Base-by-base conservation (phyloP, 2,888 invertebrate species). In the Zonitis immaculata region DNA sequence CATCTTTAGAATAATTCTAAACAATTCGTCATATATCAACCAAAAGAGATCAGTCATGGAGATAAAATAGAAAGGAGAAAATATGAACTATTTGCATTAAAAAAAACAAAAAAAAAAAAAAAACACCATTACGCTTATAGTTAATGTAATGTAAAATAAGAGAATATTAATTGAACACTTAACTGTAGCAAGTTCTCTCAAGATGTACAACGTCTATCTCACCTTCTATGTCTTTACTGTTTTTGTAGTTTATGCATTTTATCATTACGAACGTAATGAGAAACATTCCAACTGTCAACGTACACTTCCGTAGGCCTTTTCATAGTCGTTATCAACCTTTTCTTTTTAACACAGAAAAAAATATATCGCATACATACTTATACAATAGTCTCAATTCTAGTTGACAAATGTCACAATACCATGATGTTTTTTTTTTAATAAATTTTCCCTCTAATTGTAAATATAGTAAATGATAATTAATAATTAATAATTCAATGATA, bases 81-180 rank as follows among this genome's bases (percentile, higher is more conserved):
- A 44, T 32, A 43, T 52, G 52, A 39, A 45, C 50, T 52, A 53
- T 58, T 57, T 50, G 56, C 52, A 27, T 20, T 44, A 47, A 18
- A 48, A 54, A 46, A n/a, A n/a, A n/a, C n/a, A n/a, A n/a, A n/a
- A n/a, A n/a, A n/a, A n/a, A n/a, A n/a, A n/a, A n/a, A n/a, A n/a
- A n/a, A n/a, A n/a, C n/a, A n/a, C n/a, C n/a, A n/a, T n/a, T n/a
- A 35, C 48, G 32, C 42, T 20, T 25, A 18, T 26, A 25, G 39
- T 48, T 46, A 56, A 55, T 47, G 43, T 39, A 49, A 54, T 51
- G 44, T 43, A 50, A 44, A 55, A 51, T 47, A 44, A 30, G 51
- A 42, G 52, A 43, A 51, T 53, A 58, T 58, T 58, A 58, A 58
- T 58, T 56, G 58, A 56, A 58, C 51, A 52, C 35, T 47, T 50